A percentile compares a stretch with the other conserved stretches of the same genome.
Evolutionary conservation across 1,140 invertebrate species (phyloP).

Genomic region (Eueides isabella): DNA sequence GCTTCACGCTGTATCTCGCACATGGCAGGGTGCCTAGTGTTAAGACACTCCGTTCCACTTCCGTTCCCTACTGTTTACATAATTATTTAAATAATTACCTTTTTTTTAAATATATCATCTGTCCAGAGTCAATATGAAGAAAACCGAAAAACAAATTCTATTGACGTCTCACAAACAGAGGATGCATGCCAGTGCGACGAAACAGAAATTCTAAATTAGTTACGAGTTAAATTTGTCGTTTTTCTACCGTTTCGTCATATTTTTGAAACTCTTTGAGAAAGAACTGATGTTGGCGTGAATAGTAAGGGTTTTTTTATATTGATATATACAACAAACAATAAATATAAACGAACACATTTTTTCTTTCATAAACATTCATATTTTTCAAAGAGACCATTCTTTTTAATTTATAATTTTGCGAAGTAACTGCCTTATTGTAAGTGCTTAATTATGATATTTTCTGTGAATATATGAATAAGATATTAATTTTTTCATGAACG

Average conservation of each 20-base stretch:
- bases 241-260: constrained; percentile 16
- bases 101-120: no score
- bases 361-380: no score
- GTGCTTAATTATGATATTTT: constrained; percentile 1
- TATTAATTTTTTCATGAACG: not conserved
- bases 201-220: constrained; percentile 67
- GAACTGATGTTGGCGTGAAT: not conserved
- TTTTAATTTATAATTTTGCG: not conserved
- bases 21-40: no score
- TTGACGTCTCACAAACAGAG: constrained; percentile 67
- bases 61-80: no score
- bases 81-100: no score
- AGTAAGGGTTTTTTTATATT: not conserved
- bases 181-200: constrained; percentile 44
- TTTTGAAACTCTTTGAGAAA: constrained; percentile 8
- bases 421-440: not conserved
- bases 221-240: constrained; percentile 43
- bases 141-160: constrained; percentile 49
- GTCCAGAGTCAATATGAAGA: constrained; percentile 4
- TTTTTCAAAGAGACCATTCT: not conserved
- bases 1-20: no score
- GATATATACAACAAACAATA: not conserved
- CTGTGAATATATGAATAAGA: constrained; percentile 12
- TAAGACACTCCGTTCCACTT: no score
- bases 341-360: not conserved